These are phyloP conservation scores for Tragulus kanchil DNA, from an alignment of 2,113 vertebrate species.

Conservation along the genomic window DNA sequence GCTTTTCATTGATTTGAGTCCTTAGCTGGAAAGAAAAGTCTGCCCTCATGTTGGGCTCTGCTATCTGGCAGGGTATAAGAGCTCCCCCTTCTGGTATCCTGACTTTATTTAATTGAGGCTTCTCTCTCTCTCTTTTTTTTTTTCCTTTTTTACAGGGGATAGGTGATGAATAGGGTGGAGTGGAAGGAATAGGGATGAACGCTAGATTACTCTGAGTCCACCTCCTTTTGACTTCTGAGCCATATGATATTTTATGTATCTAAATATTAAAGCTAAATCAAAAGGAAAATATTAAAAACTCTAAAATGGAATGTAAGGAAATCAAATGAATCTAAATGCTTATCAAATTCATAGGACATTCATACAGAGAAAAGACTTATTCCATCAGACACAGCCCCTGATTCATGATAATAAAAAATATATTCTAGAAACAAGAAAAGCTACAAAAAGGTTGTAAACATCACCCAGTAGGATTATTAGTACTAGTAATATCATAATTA, in stretches of 20 bases:
- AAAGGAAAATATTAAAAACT: not conserved
- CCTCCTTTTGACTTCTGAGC: not conserved
- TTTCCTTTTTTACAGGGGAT: not conserved
- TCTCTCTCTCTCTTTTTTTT: no score
- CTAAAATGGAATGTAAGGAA: not conserved
- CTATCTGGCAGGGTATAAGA: no score
- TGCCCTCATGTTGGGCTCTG: no score
- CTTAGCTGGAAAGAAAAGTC: no score
- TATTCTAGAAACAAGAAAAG: not conserved
- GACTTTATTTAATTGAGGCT: no score
- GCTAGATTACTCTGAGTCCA: not conserved
- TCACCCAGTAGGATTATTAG: not conserved
- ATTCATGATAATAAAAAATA: constrained; percentile 13
- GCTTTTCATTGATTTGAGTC: no score
- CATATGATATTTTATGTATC: not conserved
- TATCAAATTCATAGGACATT: constrained; percentile 19
- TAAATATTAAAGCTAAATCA: constrained; percentile 24
- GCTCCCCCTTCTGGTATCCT: no score
- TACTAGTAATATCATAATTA: constrained; percentile 28
- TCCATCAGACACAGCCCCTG: not conserved
- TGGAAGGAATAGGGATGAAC: not conserved
- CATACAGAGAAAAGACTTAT: not conserved
- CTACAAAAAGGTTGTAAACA: not conserved
- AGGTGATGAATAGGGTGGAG: not conserved
- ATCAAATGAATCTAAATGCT: not conserved